These are phyloP conservation scores for Buphagus erythrorhynchus DNA, from an alignment of 2,797 vertebrate genomes.

Conservation along the genomic window DNA sequence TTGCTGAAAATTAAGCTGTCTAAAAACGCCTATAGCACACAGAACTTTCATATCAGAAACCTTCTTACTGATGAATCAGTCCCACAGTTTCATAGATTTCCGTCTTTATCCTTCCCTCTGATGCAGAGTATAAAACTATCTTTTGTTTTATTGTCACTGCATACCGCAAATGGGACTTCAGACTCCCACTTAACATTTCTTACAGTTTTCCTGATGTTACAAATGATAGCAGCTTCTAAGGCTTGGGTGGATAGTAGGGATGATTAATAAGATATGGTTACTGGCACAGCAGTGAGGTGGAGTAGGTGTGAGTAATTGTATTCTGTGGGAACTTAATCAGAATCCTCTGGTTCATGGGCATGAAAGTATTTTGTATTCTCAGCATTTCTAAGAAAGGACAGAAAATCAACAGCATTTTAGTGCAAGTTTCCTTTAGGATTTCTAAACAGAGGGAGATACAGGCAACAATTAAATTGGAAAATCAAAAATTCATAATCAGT, in stretches of 20 bases:
- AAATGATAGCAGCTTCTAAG: neutral
- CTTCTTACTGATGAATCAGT: neutral
- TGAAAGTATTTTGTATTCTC: conserved; percentile 2
- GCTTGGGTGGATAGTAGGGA: neutral
- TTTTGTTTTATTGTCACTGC: neutral
- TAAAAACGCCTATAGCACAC: neutral
- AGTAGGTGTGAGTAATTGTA: conserved; percentile 6
- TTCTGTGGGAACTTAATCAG: conserved; percentile 4
- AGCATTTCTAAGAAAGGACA: neutral
- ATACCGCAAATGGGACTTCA: neutral
- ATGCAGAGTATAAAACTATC: neutral
- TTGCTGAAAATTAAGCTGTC: neutral
- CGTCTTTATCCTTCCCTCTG: neutral
- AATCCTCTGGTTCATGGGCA: neutral
- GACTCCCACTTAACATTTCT: neutral
- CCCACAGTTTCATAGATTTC: neutral
- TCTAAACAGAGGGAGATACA: neutral
- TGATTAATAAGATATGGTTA: neutral
- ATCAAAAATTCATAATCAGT: neutral
- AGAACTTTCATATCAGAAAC: neutral
- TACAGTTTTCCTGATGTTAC: neutral
- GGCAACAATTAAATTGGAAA: neutral
- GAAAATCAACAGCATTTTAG: neutral
- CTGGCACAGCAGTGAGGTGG: neutral
- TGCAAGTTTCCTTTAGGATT: neutral